phyloP scores from a whole-genome alignment of 2,113 vertebrate species.

The Saccopteryx bilineata region DNA sequence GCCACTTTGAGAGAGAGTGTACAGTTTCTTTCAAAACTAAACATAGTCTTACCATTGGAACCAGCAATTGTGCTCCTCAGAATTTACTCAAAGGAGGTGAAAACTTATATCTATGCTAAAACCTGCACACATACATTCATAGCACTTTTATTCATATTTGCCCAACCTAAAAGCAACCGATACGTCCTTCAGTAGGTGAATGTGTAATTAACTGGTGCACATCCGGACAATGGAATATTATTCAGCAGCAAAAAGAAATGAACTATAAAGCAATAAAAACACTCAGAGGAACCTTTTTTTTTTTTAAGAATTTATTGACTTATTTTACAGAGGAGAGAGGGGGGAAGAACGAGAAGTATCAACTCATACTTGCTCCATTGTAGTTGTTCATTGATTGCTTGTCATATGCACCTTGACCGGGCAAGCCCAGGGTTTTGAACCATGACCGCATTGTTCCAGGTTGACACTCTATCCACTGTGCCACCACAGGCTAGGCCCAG shows the following conservation, averaged over 20 bases:
- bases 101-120: neutral
- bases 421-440: too few relatives aligned
- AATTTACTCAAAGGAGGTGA: neutral
- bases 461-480: too few relatives aligned
- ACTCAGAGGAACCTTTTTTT: neutral
- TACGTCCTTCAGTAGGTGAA: neutral
- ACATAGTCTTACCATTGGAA: neutral
- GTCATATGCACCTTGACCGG: too few relatives aligned
- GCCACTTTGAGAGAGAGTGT: neutral
- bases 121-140: neutral
- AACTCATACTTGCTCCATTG: too few relatives aligned
- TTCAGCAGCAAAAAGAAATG: neutral
- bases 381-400: too few relatives aligned
- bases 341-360: too few relatives aligned
- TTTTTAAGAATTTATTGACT: too few relatives aligned
- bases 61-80: neutral
- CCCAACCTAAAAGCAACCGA: neutral
- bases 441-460: too few relatives aligned
- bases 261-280: neutral
- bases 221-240: neutral
- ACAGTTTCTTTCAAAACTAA: neutral
- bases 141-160: neutral
- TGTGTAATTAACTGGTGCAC: too few relatives aligned
- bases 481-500: neutral
- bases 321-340: too few relatives aligned